Percentiles rank a stretch among this genome's conserved stretches.
Evolutionary conservation across 2,888 invertebrate genomes (phyloP).

Genomic region (Schizaphis graminum): DNA sequence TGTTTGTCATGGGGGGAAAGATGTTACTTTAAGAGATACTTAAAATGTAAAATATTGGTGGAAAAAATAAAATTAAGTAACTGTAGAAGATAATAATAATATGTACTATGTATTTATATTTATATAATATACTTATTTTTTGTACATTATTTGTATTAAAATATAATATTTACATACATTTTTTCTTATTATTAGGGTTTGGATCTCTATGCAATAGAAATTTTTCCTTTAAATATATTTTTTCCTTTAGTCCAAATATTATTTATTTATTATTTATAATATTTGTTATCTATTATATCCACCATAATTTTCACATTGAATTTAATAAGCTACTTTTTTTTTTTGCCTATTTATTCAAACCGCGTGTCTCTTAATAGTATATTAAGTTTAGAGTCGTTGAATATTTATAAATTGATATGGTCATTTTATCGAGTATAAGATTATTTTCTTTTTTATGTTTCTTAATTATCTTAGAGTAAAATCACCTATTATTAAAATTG

Average conservation of each 20-base stretch:
- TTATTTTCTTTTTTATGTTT: neutral
- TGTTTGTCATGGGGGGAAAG: no score
- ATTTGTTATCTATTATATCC: neutral
- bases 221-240: no score
- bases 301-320: neutral
- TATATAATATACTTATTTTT: no score
- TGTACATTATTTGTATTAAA: neutral
- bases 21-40: no score
- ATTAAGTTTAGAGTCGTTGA: neutral
- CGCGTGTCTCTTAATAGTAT: neutral
- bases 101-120: no score
- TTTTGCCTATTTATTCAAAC: neutral
- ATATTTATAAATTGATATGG: neutral
- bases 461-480: no score
- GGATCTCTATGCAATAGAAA: neutral
- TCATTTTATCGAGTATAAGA: neutral
- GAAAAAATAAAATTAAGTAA: no score
- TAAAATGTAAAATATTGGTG: no score
- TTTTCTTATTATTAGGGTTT: neutral
- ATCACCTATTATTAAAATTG: no score
- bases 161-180: neutral
- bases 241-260: neutral
- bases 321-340: neutral
- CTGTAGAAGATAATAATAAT: no score
- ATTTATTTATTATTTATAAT: no score